Evolutionary conservation across 2,888 invertebrate species (phyloP), one percentile per base, ranked within the genome.

Genomic region (Ptilodon capucinus): DNA sequence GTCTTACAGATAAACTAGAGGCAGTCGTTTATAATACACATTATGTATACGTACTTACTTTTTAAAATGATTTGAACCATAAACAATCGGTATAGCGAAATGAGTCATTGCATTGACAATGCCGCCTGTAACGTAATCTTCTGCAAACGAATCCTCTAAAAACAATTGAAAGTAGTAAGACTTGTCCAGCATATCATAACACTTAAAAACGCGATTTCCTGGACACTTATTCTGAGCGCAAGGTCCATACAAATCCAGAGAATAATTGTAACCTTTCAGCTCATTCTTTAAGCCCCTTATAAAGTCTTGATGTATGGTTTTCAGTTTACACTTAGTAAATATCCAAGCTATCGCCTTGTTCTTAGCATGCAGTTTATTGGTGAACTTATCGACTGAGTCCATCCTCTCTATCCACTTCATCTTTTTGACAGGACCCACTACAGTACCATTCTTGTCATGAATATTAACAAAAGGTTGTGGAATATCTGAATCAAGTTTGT

Each of bases 141-240:
- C 76, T 5, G 74, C 51, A 14, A 75, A 56, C 0, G 76, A 70
- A 42, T 87, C 86, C 64, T 89, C 89, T 14, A 86, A 35, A 9
- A 85, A 74, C n/a, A 89, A 50, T 51, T 80, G 79, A 42, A 87
- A 88, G 55, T 65, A 84, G 57, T 89, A 89, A 1, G 76, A 57
- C 14, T 64, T 76, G 40, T 88, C 85, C 7, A 88, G 64, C 54
- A 80, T 64, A 32, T 80, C 78, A 18, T 78, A 71, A 40, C 87
- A 89, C 34, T 76, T 76, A 1, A 51, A 45, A 1, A 72, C 54
- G 30, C 64, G 58, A 0, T 74, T 68, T 11, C 67, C 68, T 0
- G 76, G 74, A 51, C 88, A 88, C 48, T 74, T 81, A 0, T 59
- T 71, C 6, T 74, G 64, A 25, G 83, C 81, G 51, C 88, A 88